Conservation (phyloP, 2,797 vertebrate genomes). For the Staurois parvus region DNA sequence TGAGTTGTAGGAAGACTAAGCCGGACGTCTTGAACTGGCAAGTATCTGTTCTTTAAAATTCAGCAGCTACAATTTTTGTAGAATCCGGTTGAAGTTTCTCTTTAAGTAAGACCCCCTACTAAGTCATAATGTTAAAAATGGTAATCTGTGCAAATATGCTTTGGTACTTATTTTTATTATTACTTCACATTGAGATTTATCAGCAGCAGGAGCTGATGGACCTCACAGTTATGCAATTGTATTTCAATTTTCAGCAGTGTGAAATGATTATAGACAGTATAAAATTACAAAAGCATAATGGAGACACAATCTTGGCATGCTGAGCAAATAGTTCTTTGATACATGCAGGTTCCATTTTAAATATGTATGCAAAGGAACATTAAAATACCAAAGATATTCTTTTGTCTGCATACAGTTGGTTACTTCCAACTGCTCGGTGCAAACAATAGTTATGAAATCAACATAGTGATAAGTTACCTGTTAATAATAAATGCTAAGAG, state of each 20-base stretch:
- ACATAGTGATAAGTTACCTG: neutral
- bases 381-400: conserved; percentile 17
- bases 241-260: conserved; percentile 53
- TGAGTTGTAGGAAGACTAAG: too few relatives aligned
- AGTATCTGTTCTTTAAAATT: too few relatives aligned
- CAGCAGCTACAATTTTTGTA: too few relatives aligned
- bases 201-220: conserved; percentile 16
- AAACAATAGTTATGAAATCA: neutral
- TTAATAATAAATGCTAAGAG: neutral
- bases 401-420: conserved; percentile 8
- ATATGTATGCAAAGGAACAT: conserved; percentile 24
- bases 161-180: conserved; percentile 33
- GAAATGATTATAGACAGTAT: conserved; percentile 46
- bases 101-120: neutral
- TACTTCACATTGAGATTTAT: conserved; percentile 32
- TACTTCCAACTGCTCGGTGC: neutral
- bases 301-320: conserved; percentile 36
- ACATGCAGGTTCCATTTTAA: conserved; percentile 38
- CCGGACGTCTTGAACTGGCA: too few relatives aligned
- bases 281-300: conserved; percentile 50
- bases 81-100: too few relatives aligned
- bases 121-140: neutral
- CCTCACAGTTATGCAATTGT: conserved; percentile 35
- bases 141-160: neutral
- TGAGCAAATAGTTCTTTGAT: conserved; percentile 53